phyloP scores from a whole-genome alignment of 92 coral and sea anemone species.

The Palythoa grandis region DNA sequence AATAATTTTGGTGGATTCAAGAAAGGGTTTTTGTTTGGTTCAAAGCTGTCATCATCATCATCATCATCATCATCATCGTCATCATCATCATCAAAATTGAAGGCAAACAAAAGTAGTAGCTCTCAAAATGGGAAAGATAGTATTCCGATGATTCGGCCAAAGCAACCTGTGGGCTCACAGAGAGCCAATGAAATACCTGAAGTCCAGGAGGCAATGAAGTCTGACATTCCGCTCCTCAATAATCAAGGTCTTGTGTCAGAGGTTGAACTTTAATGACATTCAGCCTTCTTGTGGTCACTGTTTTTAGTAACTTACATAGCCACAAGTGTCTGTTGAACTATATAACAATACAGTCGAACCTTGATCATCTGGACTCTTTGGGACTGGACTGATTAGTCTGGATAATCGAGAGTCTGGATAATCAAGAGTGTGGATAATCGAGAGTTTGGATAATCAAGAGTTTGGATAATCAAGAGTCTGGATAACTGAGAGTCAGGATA shows the following conservation, averaged over 20 bases:
- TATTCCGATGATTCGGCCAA: conserved; percentile 69
- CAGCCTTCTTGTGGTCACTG: no score
- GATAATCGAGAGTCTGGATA: no score
- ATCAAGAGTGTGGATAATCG: no score
- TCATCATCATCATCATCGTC: not conserved
- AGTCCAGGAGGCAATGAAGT: conserved; percentile 88
- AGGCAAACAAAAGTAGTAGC: not conserved
- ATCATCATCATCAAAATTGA: conserved; percentile 9
- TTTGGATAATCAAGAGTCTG: no score
- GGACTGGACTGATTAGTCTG: no score
- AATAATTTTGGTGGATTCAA: conserved; percentile 85
- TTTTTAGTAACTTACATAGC: no score
- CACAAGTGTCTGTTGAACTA: no score
- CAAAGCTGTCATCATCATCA: conserved; percentile 17
- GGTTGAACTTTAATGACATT: no score
- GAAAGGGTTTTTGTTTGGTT: conserved; percentile 77
- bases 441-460: no score
- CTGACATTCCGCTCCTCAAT: conserved; percentile 61
- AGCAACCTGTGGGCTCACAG: conserved; percentile 39
- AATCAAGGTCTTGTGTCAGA: conserved; percentile 56
- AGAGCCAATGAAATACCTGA: conserved; percentile 66
- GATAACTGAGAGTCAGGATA: no score
- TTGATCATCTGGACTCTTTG: no score
- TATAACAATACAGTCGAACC: no score
- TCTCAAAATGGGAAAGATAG: conserved; percentile 22